phyloP scores from a whole-genome alignment of 2,888 invertebrate species.

The Drosophila greeni region DNA sequence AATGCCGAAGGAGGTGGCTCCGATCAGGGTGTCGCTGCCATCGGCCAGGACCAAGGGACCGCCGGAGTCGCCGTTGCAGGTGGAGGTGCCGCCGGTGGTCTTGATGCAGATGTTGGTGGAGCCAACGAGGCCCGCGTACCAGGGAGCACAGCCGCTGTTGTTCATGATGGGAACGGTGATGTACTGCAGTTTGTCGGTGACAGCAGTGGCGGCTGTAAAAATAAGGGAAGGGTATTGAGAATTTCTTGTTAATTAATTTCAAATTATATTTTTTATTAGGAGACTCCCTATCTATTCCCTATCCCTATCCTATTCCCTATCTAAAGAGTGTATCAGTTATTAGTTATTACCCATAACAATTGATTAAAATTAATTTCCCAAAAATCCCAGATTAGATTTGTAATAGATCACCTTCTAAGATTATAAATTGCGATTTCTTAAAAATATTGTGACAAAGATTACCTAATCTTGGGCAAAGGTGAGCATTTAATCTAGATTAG shows the following conservation, averaged over 20 bases:
- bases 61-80: conserved; percentile 77
- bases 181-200: conserved; percentile 63
- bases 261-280: neutral
- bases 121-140: conserved; percentile 52
- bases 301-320: too few relatives aligned
- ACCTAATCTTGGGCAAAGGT: conserved; percentile 7
- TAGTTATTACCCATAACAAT: neutral
- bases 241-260: neutral
- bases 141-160: conserved; percentile 59
- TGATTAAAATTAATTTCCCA: neutral
- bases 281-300: too few relatives aligned
- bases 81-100: conserved; percentile 67
- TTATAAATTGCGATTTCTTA: neutral
- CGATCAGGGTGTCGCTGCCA: conserved; percentile 62
- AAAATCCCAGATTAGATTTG: conserved; percentile 6
- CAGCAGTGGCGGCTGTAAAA: conserved; percentile 45
- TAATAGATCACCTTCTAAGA: neutral
- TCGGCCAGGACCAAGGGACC: conserved; percentile 73
- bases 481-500: neutral
- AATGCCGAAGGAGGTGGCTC: conserved; percentile 75
- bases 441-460: neutral
- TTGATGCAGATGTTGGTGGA: conserved; percentile 67
- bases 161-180: conserved; percentile 59
- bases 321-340: too few relatives aligned
- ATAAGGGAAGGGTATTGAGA: too few relatives aligned